phyloP scores from a whole-genome alignment of 1,140 invertebrate species.

The Lepidurus couesii region DNA sequence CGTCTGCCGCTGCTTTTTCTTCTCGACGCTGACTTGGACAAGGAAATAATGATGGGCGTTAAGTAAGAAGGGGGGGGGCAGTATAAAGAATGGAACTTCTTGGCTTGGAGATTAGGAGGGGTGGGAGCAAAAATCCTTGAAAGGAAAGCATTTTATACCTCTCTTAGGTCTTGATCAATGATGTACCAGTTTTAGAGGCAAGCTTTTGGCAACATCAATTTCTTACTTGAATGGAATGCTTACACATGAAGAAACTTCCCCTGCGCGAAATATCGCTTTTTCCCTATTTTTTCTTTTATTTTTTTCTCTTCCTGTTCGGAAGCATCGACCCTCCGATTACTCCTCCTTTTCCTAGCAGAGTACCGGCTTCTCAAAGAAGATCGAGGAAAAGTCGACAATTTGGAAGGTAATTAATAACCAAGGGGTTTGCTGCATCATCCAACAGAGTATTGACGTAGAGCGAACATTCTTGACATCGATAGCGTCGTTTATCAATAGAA shows the following conservation, averaged over 20 bases:
- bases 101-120: not conserved
- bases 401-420: conserved; percentile 2
- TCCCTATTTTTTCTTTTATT: not conserved
- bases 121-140: not conserved
- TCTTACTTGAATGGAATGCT: not conserved
- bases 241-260: not conserved
- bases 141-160: not conserved
- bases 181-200: not conserved
- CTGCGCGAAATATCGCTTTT: not conserved
- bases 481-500: not conserved
- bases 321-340: not conserved
- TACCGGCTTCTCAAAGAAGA: not conserved
- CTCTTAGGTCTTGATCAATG: not conserved
- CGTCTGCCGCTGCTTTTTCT: not conserved
- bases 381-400: not conserved
- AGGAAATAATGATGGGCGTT: conserved; percentile 22
- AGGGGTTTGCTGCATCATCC: not conserved
- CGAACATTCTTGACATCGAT: not conserved
- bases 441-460: not conserved
- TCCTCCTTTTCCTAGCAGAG: not conserved
- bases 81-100: not conserved
- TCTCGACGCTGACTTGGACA: conserved; percentile 12
- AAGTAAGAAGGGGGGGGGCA: not conserved
- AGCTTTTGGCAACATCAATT: conserved; percentile 19
- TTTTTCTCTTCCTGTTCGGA: not conserved